Percentiles rank a stretch among this genome's conserved stretches.
phyloP scores from a whole-genome alignment of 2,888 invertebrate species.

The Acleris literana region DNA sequence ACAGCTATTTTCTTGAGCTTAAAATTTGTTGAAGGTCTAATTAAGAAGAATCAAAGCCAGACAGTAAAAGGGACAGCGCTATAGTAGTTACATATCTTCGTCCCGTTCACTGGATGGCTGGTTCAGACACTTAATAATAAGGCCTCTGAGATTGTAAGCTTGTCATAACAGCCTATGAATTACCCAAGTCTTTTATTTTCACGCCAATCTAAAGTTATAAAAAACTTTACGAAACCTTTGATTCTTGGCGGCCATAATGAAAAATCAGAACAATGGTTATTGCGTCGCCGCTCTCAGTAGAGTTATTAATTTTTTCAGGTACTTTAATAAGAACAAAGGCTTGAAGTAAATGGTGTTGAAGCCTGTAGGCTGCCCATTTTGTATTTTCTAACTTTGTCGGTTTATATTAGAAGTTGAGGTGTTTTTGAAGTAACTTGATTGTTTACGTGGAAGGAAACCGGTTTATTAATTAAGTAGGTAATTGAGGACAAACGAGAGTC shows the following conservation, averaged over 20 bases:
- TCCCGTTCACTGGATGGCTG: too few species aligned
- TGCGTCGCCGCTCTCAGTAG: constrained; percentile 18
- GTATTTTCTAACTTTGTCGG: constrained; percentile 13
- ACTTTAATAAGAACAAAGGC: constrained; percentile 35
- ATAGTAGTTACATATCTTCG: too few species aligned
- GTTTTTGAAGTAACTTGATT: too few species aligned
- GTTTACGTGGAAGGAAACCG: too few species aligned
- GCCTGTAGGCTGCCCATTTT: constrained; percentile 19
- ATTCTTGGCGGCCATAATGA: constrained; percentile 23
- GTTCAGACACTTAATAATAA: too few species aligned
- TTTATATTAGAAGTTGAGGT: not conserved
- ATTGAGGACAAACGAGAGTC: too few species aligned
- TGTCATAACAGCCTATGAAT: constrained; percentile 1
- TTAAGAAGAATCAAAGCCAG: too few species aligned
- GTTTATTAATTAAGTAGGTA: too few species aligned
- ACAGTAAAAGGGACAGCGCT: too few species aligned
- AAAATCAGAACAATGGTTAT: constrained; percentile 28
- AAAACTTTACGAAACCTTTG: constrained; percentile 28
- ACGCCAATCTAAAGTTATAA: constrained; percentile 4
- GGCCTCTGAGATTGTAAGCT: too few species aligned
- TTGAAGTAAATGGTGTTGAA: constrained; percentile 30
- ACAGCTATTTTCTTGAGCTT: too few species aligned
- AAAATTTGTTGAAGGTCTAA: too few species aligned
- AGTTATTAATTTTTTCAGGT: constrained; percentile 37
- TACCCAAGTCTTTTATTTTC: constrained; percentile 8